phyloP scores from a whole-genome alignment of 2,888 invertebrate genomes.

The Ametastegia equiseti region DNA sequence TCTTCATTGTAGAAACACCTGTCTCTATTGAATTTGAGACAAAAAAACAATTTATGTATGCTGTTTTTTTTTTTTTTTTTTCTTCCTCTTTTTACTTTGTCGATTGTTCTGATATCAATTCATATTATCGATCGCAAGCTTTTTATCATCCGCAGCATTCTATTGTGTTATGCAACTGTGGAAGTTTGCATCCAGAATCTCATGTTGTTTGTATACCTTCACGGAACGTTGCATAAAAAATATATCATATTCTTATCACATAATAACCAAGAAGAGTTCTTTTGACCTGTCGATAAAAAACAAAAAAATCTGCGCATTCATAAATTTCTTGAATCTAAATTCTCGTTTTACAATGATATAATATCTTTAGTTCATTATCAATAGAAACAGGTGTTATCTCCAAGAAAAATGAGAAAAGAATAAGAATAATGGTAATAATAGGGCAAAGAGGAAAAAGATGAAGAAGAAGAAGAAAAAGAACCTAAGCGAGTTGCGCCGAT shows the following conservation, averaged over 20 bases:
- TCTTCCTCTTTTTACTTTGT: no score
- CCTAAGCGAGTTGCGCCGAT: slow-evolving; percentile 62
- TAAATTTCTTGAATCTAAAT: neutral
- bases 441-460: no score
- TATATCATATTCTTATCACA: neutral
- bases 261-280: slow-evolving; percentile 25
- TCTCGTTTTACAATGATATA: neutral
- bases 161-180: slow-evolving; percentile 31
- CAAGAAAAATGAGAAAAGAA: no score
- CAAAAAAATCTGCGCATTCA: neutral
- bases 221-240: neutral
- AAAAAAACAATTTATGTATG: neutral
- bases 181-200: neutral
- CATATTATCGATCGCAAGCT: neutral
- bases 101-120: no score
- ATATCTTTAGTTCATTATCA: slow-evolving; percentile 22
- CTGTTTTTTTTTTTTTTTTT: no score
- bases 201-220: neutral
- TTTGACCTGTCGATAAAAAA: no score
- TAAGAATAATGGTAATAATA: no score
- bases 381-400: slow-evolving; percentile 6
- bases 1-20: slow-evolving; percentile 2
- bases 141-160: neutral
- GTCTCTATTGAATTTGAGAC: slow-evolving; percentile 22
- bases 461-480: no score